These are phyloP conservation scores for Drosophila orena DNA, from an alignment of 1,140 invertebrate species.

Conservation along the genomic window DNA sequence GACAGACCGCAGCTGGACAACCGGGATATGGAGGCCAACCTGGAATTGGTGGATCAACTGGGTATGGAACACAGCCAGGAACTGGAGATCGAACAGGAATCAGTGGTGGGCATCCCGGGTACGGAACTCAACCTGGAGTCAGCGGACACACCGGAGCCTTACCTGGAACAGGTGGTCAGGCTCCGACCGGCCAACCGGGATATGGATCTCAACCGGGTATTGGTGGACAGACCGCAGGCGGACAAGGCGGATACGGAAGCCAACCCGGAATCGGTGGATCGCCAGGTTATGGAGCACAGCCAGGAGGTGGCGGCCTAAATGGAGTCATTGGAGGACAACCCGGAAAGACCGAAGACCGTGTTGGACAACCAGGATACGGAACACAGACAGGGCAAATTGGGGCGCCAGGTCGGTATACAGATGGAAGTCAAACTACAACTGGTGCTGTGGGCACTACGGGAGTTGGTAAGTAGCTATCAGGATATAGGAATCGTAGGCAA, in stretches of 20 bases:
- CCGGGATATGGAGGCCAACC: constrained; percentile 3
- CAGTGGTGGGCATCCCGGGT: neutral
- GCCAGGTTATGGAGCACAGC: constrained; percentile 11
- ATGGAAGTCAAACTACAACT: constrained; percentile 16
- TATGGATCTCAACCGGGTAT: constrained; percentile 11
- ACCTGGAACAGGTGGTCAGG: constrained; percentile 4
- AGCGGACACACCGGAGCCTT: constrained; percentile 5
- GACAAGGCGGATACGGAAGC: neutral
- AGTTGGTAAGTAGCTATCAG: constrained; percentile 33
- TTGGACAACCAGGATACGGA: constrained; percentile 11
- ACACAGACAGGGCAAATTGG: constrained; percentile 17
- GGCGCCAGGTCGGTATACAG: constrained; percentile 48
- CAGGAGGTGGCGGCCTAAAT: neutral
- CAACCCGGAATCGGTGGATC: neutral
- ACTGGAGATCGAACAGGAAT: neutral
- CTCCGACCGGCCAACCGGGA: constrained; percentile 5
- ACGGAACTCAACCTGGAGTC: constrained; percentile 2
- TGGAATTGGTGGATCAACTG: neutral
- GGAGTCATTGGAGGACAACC: neutral
- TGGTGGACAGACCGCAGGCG: neutral
- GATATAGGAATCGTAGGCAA: rapidly evolving
- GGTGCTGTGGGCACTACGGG: neutral
- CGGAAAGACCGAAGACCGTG: neutral
- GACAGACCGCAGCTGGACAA: neutral
- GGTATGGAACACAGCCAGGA: constrained; percentile 7